These are phyloP conservation scores for Ammodramus savannarum DNA, from an alignment of 2,113 vertebrate genomes.

Conservation along the genomic window DNA sequence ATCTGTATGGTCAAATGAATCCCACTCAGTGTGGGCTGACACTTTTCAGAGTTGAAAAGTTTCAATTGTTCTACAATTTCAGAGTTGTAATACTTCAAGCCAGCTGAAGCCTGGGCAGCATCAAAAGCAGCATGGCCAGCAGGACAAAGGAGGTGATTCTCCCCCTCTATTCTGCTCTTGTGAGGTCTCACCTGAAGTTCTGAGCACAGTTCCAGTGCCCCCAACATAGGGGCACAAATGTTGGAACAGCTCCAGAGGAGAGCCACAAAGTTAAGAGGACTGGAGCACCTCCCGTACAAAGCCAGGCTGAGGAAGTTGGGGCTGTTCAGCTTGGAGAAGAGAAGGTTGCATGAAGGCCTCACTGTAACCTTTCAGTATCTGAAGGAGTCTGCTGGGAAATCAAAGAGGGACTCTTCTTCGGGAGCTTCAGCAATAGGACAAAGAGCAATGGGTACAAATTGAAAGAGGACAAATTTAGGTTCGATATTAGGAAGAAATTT, in stretches of 20 bases:
- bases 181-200: background rate
- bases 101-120: background rate
- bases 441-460: background rate
- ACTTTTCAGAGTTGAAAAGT: background rate
- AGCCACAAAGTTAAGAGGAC: background rate
- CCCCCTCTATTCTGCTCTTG: background rate
- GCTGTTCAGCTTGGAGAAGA: background rate
- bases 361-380: fast-evolving
- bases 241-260: background rate
- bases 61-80: background rate
- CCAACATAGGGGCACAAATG: too few relatives aligned
- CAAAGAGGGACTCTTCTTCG: background rate
- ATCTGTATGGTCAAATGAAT: fast-evolving
- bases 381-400: background rate
- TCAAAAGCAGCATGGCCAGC: background rate
- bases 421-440: background rate
- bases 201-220: background rate
- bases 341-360: background rate
- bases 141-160: background rate
- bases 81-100: background rate
- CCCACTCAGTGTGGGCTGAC: background rate
- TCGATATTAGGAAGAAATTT: background rate
- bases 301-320: background rate
- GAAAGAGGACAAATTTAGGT: background rate
- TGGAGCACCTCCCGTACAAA: background rate